Evolutionary conservation across 2,888 invertebrate genomes (phyloP), one percentile per base, ranked within the genome.

Genomic region (Mythimna albipuncta): DNA sequence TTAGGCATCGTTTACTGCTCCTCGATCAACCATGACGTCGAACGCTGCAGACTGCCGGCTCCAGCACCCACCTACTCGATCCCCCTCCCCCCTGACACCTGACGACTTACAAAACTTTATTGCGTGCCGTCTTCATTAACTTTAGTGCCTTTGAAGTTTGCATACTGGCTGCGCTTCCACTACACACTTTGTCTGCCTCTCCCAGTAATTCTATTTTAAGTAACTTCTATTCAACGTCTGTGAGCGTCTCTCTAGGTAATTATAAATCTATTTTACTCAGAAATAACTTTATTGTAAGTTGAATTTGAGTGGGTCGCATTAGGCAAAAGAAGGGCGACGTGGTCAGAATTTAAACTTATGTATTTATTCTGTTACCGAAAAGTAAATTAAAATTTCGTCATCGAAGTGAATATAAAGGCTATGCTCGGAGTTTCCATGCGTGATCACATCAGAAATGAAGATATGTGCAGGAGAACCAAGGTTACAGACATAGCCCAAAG

Each of bases 111-210:
- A 89, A 47, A 82, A 94, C 90, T 93, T 92, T 91, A 93, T 92
- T 91, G 90, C 91, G 87, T 89, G 85, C 78, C 87, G 86, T 91
- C 92, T 93, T 93, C 92, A 93, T 93, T 92, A 92, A 91, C 89
- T 89, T 79, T 72, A 89, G 89, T 87, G 89, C 88, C 91, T 91
- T 90, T 91, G 91, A 91, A 90, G 89, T 93, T 91, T 89, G 88
- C 89, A 87, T 84, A 80, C 73, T 74, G 82, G 78, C 72, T 75
- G 78, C 72, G 79, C 84, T 82, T 81, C 77, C 76, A 76, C 83
- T 77, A 83, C 79, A 77, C 81, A 78, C 85, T 74, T 74, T 75
- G 81, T 77, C 77, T 77, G 50, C 44, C 71, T 61, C 38, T 59
- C n/a, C 16, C 16, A 44, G 63, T 77, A 84, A 82, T 72, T 84